phyloP scores from a whole-genome alignment of 2,113 vertebrate species.

The Chaenogobius annularis region DNA sequence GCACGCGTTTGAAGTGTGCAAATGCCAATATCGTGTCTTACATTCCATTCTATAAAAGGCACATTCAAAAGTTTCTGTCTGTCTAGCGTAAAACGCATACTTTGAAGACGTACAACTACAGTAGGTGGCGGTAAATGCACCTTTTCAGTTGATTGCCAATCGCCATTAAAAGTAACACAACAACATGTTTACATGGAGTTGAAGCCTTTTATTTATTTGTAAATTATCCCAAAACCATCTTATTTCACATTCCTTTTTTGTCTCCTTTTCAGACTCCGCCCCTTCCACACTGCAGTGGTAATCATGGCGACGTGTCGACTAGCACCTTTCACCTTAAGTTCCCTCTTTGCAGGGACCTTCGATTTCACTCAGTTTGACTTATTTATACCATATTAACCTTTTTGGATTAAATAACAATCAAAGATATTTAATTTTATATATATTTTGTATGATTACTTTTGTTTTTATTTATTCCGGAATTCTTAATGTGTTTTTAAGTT shows the following conservation, averaged over 20 bases:
- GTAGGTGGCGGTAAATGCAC: too few species aligned
- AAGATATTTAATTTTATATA: conserved; percentile 68
- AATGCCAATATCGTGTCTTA: too few species aligned
- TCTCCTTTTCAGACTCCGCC: background rate
- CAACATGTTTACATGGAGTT: too few species aligned
- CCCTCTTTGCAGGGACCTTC: conserved; percentile 16
- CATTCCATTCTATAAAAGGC: too few species aligned
- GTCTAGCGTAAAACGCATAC: too few species aligned
- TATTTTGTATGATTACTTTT: conserved; percentile 63
- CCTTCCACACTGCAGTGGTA: conserved; percentile 26
- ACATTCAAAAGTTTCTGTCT: too few species aligned
- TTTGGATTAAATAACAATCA: conserved; percentile 54
- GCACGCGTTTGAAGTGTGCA: too few species aligned
- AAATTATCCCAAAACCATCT: background rate
- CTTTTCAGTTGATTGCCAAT: too few species aligned
- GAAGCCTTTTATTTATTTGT: too few species aligned
- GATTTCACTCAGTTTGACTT: conserved; percentile 20
- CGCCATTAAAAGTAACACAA: too few species aligned
- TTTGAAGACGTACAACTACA: too few species aligned
- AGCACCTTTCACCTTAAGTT: conserved; percentile 67
- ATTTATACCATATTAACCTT: conserved; percentile 56
- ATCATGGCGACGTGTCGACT: conserved; percentile 41
- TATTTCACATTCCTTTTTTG: background rate
- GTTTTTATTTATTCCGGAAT: conserved; percentile 68
- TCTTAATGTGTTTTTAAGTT: conserved; percentile 52